phyloP scores from a whole-genome alignment of 2,888 invertebrate species.

The Leptura quadrifasciata region DNA sequence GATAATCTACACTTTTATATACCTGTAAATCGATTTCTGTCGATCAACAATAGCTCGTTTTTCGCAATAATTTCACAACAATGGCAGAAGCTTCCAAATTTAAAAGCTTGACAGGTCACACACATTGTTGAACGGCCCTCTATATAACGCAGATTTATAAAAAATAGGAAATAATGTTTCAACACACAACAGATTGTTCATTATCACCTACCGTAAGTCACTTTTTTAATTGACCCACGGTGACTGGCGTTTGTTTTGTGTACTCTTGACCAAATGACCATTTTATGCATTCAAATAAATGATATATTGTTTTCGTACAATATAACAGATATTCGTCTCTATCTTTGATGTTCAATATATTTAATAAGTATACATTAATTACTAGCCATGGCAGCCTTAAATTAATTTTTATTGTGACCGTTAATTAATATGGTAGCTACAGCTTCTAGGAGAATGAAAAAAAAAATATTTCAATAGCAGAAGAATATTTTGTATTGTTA shows the following conservation, averaged over 20 bases:
- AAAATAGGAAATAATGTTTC: conserved; percentile 17
- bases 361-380: conserved; percentile 23
- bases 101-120: conserved; percentile 30
- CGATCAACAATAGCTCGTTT: conserved; percentile 54
- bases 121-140: conserved; percentile 29
- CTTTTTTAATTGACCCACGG: conserved; percentile 51
- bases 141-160: conserved; percentile 32
- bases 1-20: conserved; percentile 48
- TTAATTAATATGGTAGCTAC: conserved; percentile 5
- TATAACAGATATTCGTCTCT: conserved; percentile 23
- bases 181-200: conserved; percentile 26
- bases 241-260: conserved; percentile 53
- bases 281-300: conserved; percentile 31
- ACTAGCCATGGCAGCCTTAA: neutral
- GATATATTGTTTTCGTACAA: conserved; percentile 20
- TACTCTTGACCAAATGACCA: conserved; percentile 41
- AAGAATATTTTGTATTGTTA: neutral
- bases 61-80: conserved; percentile 59
- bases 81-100: conserved; percentile 42
- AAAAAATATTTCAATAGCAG: neutral
- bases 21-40: conserved; percentile 58
- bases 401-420: conserved; percentile 12
- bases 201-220: conserved; percentile 36
- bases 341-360: conserved; percentile 8
- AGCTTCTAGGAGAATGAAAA: neutral